A percentile compares a stretch with the other conserved stretches of the same genome.
These are phyloP conservation scores for Speoplatyrhinus poulsoni DNA, from an alignment of 2,113 vertebrate species.

Conservation along the genomic window DNA sequence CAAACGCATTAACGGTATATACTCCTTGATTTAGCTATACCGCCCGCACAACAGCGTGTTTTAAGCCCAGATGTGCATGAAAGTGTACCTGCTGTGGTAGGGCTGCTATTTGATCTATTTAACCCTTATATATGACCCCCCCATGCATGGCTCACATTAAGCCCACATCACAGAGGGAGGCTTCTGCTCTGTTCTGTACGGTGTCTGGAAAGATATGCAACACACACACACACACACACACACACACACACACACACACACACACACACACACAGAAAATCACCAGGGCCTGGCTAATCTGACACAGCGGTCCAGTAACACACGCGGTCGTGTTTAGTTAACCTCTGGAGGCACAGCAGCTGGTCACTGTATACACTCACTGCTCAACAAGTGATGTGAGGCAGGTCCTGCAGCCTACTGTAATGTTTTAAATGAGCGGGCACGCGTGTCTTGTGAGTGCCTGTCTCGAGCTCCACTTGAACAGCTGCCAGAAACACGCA, in stretches of 20 bases:
- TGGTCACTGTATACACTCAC: conserved; percentile 2
- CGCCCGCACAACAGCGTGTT: no score
- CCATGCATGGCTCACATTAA: neutral
- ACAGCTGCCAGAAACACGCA: no score
- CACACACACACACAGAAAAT: neutral
- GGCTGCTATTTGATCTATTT: no score
- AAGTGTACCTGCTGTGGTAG: no score
- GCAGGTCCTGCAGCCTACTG: conserved; percentile 7
- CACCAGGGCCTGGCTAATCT: neutral
- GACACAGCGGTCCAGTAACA: conserved; percentile 18
- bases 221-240: neutral
- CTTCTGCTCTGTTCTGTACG: neutral
- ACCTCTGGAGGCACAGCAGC: conserved; percentile 36
- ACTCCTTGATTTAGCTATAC: no score
- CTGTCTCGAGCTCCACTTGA: neutral
- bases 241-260: neutral
- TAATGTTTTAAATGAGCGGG: neutral
- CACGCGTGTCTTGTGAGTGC: neutral
- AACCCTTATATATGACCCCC: no score
- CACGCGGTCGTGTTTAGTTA: conserved; percentile 22
- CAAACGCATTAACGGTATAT: neutral
- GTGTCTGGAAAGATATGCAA: neutral
- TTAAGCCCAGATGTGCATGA: no score
- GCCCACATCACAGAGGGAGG: neutral
- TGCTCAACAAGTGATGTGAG: conserved; percentile 31